Base-by-base conservation (phyloP, 2,797 vertebrate genomes). In the Brachymystax lenok region DNA sequence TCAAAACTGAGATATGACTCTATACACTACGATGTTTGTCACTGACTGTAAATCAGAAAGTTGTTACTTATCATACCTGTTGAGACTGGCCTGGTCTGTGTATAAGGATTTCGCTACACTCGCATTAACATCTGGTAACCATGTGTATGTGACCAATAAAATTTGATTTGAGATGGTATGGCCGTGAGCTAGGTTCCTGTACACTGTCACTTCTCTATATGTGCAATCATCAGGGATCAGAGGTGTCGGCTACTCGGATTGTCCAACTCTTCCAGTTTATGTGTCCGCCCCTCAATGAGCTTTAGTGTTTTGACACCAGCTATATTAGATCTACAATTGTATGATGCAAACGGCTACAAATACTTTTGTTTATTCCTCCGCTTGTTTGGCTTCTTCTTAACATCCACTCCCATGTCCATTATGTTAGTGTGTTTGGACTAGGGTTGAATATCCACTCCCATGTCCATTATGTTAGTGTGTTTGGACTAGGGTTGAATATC, bases 241-340 rank as follows among this genome's bases (percentile, higher is more conserved):
- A 85, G 3, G 88, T 83, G 0, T 83, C 87, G 28, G 84, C 80
- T 6, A 61, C 90, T 73, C 94, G 97, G 0, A 90, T 95, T 0
- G 98, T 97, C 1, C 94, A 96, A 4, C 92, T 99, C 71, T 98
- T 97, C 84, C 87, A 92, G 77, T 97, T 95, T 80, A 83, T 84
- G 69, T 85, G 73, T 35, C 93, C 94, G 28, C 95, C 95, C 0
- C 92, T 99, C 69, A 92, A 86, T 0, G 96, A 99, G 80, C 82
- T 97, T 21, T 96, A 98, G 75, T 93, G 93, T 64, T 88, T 94
- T 1, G 95, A 98, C 79, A 0, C 81, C 94, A 0, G 98, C 96
- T 27, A 90, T 99, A 86, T 91, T 99, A 79, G 97, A 99, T 89
- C 86, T 98, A 83, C 98, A 99, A 90, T 99, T 97, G 98, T 98